Evolutionary conservation across 2,888 invertebrate genomes (phyloP).

Genomic region (Phengaris alcon): DNA sequence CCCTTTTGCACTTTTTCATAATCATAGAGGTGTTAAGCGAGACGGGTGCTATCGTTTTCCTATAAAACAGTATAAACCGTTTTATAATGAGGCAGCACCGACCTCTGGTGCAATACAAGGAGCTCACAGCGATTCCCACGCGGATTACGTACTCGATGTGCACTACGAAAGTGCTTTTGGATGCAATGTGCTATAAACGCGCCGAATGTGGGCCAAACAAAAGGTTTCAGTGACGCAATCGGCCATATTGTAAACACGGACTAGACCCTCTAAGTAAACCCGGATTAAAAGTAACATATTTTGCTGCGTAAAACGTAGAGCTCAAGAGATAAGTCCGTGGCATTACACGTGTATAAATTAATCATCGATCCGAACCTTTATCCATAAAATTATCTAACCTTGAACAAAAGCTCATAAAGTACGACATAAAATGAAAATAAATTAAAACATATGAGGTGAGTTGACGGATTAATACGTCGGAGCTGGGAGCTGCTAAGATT

Average conservation of each 20-base stretch:
- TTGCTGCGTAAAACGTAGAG: neutral
- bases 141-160: slow-evolving; percentile 64
- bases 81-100: slow-evolving; percentile 42
- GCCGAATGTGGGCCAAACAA: slow-evolving; percentile 36
- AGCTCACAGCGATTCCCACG: slow-evolving; percentile 69
- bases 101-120: slow-evolving; percentile 60
- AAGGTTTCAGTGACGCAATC: slow-evolving; percentile 23
- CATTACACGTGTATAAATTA: neutral
- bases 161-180: slow-evolving; percentile 57
- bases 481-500: slow-evolving; percentile 18
- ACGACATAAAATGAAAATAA: slow-evolving; percentile 13
- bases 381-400: slow-evolving; percentile 14
- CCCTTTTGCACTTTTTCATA: neutral
- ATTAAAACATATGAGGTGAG: neutral
- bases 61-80: slow-evolving; percentile 23
- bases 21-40: neutral
- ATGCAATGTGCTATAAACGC: slow-evolving; percentile 38
- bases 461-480: slow-evolving; percentile 16
- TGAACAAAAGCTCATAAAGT: neutral
- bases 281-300: neutral
- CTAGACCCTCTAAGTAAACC: neutral
- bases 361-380: neutral
- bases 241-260: neutral
- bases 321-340: neutral
- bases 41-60: neutral